phyloP scores from a whole-genome alignment of 2,113 vertebrate genomes.

The Piprites chloris region DNA sequence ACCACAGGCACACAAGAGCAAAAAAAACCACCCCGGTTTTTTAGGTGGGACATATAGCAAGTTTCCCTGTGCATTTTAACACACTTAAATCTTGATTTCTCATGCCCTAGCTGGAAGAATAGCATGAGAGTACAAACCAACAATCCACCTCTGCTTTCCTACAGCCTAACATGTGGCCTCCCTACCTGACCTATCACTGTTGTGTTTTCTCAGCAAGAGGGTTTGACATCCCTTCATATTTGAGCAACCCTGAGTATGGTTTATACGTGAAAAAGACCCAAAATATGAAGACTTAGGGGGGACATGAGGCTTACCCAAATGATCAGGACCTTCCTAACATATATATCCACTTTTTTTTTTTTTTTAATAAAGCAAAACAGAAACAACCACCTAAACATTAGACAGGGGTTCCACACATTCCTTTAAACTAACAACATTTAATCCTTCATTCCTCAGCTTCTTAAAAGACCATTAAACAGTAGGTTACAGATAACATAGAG shows the following conservation, averaged over 20 bases:
- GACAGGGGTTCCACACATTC: too few relatives aligned
- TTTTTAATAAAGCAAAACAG: background rate
- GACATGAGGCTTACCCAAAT: background rate
- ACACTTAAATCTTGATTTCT: background rate
- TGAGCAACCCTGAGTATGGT: background rate
- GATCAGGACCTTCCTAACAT: background rate
- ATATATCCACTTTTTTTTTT: fast-evolving
- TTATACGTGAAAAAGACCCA: background rate
- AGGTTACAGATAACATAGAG: background rate
- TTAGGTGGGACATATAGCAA: background rate
- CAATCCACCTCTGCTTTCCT: background rate
- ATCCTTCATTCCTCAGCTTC: background rate
- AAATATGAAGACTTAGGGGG: background rate
- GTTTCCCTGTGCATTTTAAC: background rate
- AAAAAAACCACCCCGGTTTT: fast-evolving
- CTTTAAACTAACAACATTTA: background rate
- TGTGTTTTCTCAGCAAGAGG: background rate
- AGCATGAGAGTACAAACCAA: background rate
- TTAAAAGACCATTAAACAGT: too few relatives aligned
- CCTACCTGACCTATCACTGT: fast-evolving
- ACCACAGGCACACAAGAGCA: fast-evolving
- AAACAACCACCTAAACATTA: background rate
- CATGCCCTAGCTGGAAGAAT: background rate
- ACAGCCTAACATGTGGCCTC: background rate
- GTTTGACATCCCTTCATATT: background rate